phyloP scores from a whole-genome alignment of 2,113 vertebrate genomes.

The Cinclus mexicanus region DNA sequence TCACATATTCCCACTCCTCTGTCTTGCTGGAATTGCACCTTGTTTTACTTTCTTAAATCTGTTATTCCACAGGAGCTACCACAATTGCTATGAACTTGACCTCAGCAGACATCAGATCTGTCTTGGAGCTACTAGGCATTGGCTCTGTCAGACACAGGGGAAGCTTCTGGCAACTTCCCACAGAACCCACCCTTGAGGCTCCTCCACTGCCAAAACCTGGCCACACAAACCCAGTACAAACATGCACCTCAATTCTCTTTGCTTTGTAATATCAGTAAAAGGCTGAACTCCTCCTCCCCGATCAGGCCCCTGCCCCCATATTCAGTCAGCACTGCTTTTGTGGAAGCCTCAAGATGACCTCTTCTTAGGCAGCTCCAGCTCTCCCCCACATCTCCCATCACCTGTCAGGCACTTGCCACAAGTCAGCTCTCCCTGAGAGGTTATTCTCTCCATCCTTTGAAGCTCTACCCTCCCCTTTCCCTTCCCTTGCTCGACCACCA shows the following conservation, averaged over 20 bases:
- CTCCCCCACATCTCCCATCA: background rate
- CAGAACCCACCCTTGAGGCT: background rate
- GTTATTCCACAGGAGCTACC: background rate
- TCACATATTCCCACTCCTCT: background rate
- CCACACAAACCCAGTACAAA: background rate
- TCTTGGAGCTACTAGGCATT: background rate
- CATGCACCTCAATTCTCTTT: background rate
- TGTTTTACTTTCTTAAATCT: background rate
- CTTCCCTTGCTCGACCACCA: background rate
- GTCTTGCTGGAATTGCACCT: fast-evolving
- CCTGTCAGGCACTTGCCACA: background rate
- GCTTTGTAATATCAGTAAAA: background rate
- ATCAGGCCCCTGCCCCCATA: background rate
- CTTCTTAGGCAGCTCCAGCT: background rate
- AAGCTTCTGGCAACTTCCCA: background rate
- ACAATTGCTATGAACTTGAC: background rate
- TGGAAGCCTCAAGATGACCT: background rate
- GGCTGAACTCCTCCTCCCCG: background rate
- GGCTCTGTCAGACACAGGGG: background rate
- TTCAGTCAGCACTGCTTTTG: background rate
- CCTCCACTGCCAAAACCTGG: background rate
- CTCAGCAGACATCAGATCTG: background rate
- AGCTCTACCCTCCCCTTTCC: background rate
- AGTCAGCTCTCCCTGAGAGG: background rate
- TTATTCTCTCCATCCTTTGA: background rate